phyloP scores from a whole-genome alignment of 2,797 vertebrate genomes.

The Masticophis lateralis region DNA sequence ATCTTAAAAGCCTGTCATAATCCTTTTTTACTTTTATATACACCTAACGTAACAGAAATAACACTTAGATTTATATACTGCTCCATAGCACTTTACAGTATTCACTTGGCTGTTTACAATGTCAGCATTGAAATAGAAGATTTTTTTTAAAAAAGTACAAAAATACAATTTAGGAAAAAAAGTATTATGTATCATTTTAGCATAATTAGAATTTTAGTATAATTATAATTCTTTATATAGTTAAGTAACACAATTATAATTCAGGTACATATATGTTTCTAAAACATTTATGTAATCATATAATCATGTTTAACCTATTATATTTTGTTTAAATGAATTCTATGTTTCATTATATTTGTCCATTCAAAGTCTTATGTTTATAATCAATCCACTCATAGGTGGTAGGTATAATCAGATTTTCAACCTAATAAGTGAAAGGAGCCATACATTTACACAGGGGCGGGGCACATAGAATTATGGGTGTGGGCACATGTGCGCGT shows the following conservation, averaged over 20 bases:
- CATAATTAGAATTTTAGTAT: neutral
- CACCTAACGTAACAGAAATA: neutral
- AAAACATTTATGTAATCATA: neutral
- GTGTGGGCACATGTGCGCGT: too few species aligned
- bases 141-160: neutral
- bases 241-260: neutral
- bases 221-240: neutral
- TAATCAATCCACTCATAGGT: neutral
- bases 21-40: neutral
- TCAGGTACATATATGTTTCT: neutral
- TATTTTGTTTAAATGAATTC: neutral
- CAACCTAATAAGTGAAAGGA: neutral
- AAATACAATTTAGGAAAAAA: neutral
- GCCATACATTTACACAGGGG: neutral
- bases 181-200: neutral
- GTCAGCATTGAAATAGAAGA: neutral
- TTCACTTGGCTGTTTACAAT: neutral
- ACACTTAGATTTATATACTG: neutral
- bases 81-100: neutral
- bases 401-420: neutral
- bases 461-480: too few species aligned
- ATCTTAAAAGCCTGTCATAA: neutral
- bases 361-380: neutral
- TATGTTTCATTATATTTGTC: neutral
- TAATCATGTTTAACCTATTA: neutral